Evolutionary conservation across 2,797 vertebrate genomes (phyloP), one percentile per base, ranked within the genome.

Genomic region (Bradypodion ventrale): DNA sequence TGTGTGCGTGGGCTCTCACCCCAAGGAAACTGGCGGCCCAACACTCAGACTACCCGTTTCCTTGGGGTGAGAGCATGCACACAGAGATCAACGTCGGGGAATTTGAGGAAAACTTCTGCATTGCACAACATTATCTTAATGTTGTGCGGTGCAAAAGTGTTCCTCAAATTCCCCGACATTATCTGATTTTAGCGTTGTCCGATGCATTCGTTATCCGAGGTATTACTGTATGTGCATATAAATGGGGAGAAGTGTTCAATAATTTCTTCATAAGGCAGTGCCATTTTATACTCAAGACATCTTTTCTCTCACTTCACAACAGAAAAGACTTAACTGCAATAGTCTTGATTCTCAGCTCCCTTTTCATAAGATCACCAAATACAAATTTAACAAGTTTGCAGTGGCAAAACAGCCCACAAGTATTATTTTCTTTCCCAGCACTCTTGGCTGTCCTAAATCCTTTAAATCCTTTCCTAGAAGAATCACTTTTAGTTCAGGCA

Each of bases 401-500:
- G 92, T 88, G 4, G 66, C 82, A 88, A 91, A 85, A 83, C 75
- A 79, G 6, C 83, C 72, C 78, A 89, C 84, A 89, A 90, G 83
- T 91, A 89, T 92, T 89, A 92, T 94, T 93, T 94, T 92, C 91
- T 92, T 88, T 90, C 85, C 90, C 91, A 92, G 90, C 1, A 7
- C 83, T 92, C 89, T 87, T 92, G 89, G 90, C 91, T 89, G 92
- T 79, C 86, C 84, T 93, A 92, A 95, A 94, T 94, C 95, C 92
- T 92, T 93, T 93, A 95, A 94, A 92, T 92, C 93, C 88, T 90
- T 93, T 91, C 92, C 91, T 93, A 87, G 93, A 93, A 95, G 85
- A 89, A 88, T 91, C 92, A 89, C 83, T 91, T 89, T 93, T 92
- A 85, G 84, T 88, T 90, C 46, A 42, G 82, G 87, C 91, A 93